phyloP scores from a whole-genome alignment of 1,140 invertebrate species.

The Belonocnema kinseyi region DNA sequence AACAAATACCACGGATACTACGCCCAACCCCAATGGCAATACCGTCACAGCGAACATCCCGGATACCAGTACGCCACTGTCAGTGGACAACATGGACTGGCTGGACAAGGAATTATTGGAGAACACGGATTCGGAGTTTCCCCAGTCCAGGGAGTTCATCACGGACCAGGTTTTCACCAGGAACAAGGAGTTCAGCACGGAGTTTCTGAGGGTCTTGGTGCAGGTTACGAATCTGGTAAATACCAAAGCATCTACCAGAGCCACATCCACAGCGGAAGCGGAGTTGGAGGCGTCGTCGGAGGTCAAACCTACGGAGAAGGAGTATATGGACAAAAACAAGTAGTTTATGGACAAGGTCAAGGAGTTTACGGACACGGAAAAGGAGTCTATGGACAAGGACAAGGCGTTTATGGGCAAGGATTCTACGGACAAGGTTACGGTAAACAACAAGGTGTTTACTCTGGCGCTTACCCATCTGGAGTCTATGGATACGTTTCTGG shows the following conservation, averaged over 20 bases:
- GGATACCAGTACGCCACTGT: slow-evolving; percentile 40
- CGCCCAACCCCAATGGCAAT: slow-evolving; percentile 61
- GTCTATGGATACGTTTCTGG: too few species aligned
- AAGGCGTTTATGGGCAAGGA: slow-evolving; percentile 29
- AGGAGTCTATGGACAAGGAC: too few species aligned
- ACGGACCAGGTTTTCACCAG: slow-evolving; percentile 18
- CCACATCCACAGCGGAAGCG: slow-evolving; percentile 4
- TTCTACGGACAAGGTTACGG: slow-evolving; percentile 20
- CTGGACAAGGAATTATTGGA: too few species aligned
- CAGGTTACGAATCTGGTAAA: slow-evolving; percentile 3
- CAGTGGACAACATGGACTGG: slow-evolving; percentile 34
- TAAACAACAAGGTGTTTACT: slow-evolving; percentile 10
- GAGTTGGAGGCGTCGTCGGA: background rate
- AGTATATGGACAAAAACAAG: slow-evolving; percentile 30
- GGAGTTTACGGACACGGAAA: too few species aligned
- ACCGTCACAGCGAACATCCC: slow-evolving; percentile 48
- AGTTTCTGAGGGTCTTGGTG: slow-evolving; percentile 29
- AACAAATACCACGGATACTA: slow-evolving; percentile 65
- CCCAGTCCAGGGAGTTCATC: slow-evolving; percentile 37
- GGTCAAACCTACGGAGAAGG: background rate
- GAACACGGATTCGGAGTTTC: too few species aligned
- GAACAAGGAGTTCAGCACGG: slow-evolving; percentile 28
- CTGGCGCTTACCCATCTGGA: slow-evolving; percentile 21
- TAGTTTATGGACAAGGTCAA: slow-evolving; percentile 1
- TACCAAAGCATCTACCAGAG: slow-evolving; percentile 16